These are phyloP conservation scores for Pterocles orientalis DNA, from an alignment of 2,113 vertebrate genomes.

Conservation along the genomic window DNA sequence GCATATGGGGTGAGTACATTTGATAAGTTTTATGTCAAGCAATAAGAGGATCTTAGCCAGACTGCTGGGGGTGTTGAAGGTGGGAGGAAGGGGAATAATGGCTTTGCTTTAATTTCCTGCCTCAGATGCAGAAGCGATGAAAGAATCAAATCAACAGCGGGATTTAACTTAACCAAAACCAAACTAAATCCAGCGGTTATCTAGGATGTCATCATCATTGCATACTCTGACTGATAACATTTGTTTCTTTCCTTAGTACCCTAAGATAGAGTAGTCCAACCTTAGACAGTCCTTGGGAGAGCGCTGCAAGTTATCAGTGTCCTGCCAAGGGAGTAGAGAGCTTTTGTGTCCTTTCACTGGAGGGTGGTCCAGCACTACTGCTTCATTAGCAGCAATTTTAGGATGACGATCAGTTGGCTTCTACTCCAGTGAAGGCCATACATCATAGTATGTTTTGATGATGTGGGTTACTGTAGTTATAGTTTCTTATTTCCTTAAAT, in stretches of 20 bases:
- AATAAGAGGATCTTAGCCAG: not conserved
- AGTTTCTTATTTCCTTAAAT: not conserved
- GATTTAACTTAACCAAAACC: not conserved
- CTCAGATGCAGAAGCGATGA: not conserved
- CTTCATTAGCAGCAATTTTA: not conserved
- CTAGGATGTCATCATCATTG: not conserved
- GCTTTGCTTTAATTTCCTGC: not conserved
- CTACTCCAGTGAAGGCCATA: not conserved
- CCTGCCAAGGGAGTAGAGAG: no score
- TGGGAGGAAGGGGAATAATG: not conserved
- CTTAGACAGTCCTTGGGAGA: rapidly evolving
- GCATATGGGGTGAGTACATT: constrained; percentile 94
- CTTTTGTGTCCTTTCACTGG: not conserved
- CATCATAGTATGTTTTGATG: not conserved
- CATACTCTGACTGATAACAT: not conserved
- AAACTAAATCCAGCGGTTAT: not conserved
- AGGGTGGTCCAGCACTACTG: not conserved
- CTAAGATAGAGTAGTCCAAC: not conserved
- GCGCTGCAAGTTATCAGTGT: not conserved
- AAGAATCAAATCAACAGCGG: not conserved
- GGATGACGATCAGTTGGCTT: not conserved
- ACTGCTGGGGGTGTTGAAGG: not conserved
- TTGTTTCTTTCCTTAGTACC: not conserved
- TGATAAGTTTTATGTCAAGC: not conserved
- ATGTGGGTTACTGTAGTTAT: not conserved